These are phyloP conservation scores for Biston stratarius DNA, from an alignment of 2,888 invertebrate species.

Conservation along the genomic window DNA sequence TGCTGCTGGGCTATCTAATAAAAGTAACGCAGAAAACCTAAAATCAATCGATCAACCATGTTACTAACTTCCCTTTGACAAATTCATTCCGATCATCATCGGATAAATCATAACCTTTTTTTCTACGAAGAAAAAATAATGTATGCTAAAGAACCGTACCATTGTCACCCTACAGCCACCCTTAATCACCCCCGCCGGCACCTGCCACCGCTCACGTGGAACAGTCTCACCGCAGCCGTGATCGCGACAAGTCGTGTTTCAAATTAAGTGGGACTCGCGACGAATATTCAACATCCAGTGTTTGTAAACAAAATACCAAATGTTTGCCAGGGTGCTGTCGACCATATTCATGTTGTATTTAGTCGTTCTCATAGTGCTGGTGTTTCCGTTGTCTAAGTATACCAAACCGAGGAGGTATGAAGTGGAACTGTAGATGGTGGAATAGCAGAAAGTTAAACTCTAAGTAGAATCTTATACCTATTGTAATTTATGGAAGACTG, in stretches of 20 bases:
- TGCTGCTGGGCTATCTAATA: too few species aligned
- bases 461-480: too few species aligned
- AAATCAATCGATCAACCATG: neutral
- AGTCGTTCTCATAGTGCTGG: constrained; percentile 69
- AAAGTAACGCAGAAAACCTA: neutral
- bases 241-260: constrained; percentile 42
- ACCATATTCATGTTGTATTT: constrained; percentile 75
- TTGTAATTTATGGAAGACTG: neutral
- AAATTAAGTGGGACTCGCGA: constrained; percentile 11
- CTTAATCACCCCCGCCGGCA: constrained; percentile 13
- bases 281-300: neutral
- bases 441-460: neutral
- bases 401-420: constrained; percentile 49
- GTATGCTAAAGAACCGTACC: neutral
- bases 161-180: constrained; percentile 25
- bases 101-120: too few species aligned
- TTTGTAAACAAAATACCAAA: constrained; percentile 43
- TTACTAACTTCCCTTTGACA: too few species aligned
- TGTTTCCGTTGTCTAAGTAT: constrained; percentile 78
- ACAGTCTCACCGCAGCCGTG: constrained; percentile 16
- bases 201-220: constrained; percentile 20
- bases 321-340: constrained; percentile 67
- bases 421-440: constrained; percentile 8
- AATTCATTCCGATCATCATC: too few species aligned
- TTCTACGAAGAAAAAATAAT: neutral